A percentile compares a stretch with the other conserved stretches of the same genome.
These are phyloP conservation scores for Hedychridium roseum DNA, from an alignment of 2,888 invertebrate genomes.

Conservation along the genomic window DNA sequence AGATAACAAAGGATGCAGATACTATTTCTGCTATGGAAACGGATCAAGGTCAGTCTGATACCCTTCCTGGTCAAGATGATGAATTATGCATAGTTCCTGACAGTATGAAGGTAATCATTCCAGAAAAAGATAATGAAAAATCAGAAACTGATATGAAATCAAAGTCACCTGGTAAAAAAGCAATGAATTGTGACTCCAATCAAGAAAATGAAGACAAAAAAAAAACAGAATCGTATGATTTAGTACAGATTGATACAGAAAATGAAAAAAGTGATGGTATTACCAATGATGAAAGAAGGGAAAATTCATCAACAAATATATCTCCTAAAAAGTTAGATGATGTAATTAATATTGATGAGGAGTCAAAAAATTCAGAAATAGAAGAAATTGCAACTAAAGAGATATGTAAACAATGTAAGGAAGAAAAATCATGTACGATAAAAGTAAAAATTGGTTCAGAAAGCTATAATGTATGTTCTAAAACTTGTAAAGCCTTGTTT, in stretches of 20 bases:
- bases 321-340: constrained; percentile 27
- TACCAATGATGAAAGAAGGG: constrained; percentile 15
- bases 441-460: constrained; percentile 66
- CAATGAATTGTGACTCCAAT: constrained; percentile 5
- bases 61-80: constrained; percentile 59
- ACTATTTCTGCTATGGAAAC: constrained; percentile 37
- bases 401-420: constrained; percentile 56
- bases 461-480: constrained; percentile 56
- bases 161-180: not conserved
- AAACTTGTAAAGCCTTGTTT: constrained; percentile 52
- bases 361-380: constrained; percentile 53
- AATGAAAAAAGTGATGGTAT: constrained; percentile 13
- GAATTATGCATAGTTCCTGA: constrained; percentile 62
- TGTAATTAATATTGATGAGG: constrained; percentile 66
- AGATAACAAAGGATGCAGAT: no score
- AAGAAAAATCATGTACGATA: constrained; percentile 49
- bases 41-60: constrained; percentile 42
- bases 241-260: no score
- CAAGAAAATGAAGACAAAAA: constrained; percentile 15
- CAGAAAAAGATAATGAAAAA: constrained; percentile 23
- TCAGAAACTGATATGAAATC: constrained; percentile 6
- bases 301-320: constrained; percentile 8
- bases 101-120: constrained; percentile 53
- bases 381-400: constrained; percentile 51
- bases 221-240: constrained; percentile 15